Evolutionary conservation across 2,797 vertebrate genomes (phyloP), one percentile per base, ranked within the genome.

Genomic region (Platalea minor): DNA sequence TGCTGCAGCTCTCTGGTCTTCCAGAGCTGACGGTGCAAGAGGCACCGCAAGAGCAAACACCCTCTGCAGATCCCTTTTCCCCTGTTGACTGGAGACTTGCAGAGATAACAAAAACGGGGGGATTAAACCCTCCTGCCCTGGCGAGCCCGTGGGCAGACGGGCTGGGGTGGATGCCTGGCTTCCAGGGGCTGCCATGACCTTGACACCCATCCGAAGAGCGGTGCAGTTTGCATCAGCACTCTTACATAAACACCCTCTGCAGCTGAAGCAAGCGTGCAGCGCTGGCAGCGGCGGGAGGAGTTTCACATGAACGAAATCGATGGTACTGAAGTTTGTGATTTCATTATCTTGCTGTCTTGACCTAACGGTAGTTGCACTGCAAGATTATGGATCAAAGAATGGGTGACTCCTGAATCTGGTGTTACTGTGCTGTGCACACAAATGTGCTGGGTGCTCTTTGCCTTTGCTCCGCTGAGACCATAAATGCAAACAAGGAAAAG

Each of bases 301-400:
- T 41, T 41, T 46, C 73, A 33, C 46, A 1, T 0, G 1, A 12
- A 29, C 2, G 0, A 39, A 69, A 33, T 7, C 29, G 1, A 0
- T 3, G 28, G 17, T 10, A 16, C 46, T 48, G 6, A 11, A 18
- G 67, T 3, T 2, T 28, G 33, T 13, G 51, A 68, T 67, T 43
- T 37, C 51, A 0, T 21, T 35, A 3, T 37, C 51, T 7, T 1
- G 17, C 82, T 39, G 20, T 0, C n/a, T 35, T 13, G 14, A 46
- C 29, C n/a, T 0, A 3, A 1, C 1, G 1, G 45, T 2, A 7
- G 4, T 7, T 5, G 48, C 45, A 9, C 41, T 33, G 60, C 21
- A 7, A 11, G 64, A 2, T 0, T 3, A 20, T 0, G n/a, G 45
- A 17, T 3, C 53, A 18, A 33, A 17, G 41, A n/a, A 17, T 0